Evolutionary conservation across 2,797 vertebrate genomes (phyloP), one percentile per base, ranked within the genome.

Genomic region (Pelodytes ibericus): DNA sequence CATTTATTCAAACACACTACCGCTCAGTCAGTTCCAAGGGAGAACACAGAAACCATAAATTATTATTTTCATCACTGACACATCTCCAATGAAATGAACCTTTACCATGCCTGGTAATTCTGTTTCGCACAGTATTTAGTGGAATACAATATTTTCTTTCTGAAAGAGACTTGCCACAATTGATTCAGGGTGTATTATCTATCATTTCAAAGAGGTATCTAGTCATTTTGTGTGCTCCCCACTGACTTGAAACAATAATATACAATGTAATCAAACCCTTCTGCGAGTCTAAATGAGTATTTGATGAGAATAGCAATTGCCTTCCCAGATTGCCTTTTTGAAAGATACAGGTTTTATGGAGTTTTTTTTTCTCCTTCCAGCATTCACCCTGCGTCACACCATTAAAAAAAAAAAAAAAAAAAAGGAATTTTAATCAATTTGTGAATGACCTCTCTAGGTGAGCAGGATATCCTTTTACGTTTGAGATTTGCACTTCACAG

Each of bases 301-400:
- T 73, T 79, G 64, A 79, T 79, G 64, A 69, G 71, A 61, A 67
- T 56, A 79, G 57, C 71, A 74, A 66, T 79, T 74, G 58, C 58
- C 26, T 79, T 73, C 57, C 5, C 30, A 26, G 69, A 56, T 67
- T 24, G 36, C 67, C 0, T 62, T 3, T 27, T 72, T 71, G 39
- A 77, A 73, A 0, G 59, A 24, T 41, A 49, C 2, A 61, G 29
- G 74, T 33, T 71, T 0, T 63, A 79, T 74, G 0, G 56, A 71
- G 44, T 72, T 61, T 31, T n/a, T n/a, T n/a, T 8, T 75, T 71
- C 69, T 67, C 66, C 78, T 33, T 64, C 79, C 80, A 75, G 83
- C 82, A 36, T 80, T 64, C 81, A 81, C 81, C 58, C 81, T 84
- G 85, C 81, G 33, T 85, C 83, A 83, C 77, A 1, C 72, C 33